Evolutionary conservation across 2,113 vertebrate species (phyloP).

Genomic region (Stigmatopora nigra): DNA sequence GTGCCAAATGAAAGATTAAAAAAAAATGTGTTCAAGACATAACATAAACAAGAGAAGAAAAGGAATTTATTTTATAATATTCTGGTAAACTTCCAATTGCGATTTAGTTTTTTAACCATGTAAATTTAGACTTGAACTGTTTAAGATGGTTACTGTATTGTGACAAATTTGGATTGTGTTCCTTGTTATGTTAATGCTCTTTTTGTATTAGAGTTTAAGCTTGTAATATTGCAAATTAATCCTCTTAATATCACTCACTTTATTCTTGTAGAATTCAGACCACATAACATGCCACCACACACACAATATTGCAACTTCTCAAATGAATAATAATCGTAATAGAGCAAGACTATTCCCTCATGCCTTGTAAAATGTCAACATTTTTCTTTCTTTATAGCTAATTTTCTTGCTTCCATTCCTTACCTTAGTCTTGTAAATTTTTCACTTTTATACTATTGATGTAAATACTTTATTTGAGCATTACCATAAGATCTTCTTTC

Average conservation of each 20-base stretch:
- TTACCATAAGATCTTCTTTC: not conserved
- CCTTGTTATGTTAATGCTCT: not conserved
- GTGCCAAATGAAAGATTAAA: slow-evolving; percentile 22
- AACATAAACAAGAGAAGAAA: not conserved
- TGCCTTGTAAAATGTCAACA: not conserved
- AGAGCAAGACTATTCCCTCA: not conserved
- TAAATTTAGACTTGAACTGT: too few relatives aligned
- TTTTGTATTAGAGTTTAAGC: not conserved
- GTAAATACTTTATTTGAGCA: not conserved
- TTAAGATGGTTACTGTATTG: too few relatives aligned
- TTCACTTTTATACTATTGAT: not conserved
- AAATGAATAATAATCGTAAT: not conserved
- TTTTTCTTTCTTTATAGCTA: not conserved
- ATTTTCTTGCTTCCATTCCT: not conserved
- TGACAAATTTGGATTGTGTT: too few relatives aligned
- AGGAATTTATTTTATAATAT: too few relatives aligned
- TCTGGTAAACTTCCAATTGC: too few relatives aligned
- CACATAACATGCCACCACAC: too few relatives aligned
- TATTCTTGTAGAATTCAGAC: not conserved
- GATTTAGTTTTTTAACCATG: too few relatives aligned
- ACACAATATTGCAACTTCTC: not conserved
- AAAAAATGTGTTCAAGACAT: not conserved
- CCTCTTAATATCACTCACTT: not conserved
- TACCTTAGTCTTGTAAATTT: not conserved
- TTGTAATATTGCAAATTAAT: not conserved